Base-by-base conservation (phyloP, 2,888 invertebrate genomes). In the Microplitis manilae region DNA sequence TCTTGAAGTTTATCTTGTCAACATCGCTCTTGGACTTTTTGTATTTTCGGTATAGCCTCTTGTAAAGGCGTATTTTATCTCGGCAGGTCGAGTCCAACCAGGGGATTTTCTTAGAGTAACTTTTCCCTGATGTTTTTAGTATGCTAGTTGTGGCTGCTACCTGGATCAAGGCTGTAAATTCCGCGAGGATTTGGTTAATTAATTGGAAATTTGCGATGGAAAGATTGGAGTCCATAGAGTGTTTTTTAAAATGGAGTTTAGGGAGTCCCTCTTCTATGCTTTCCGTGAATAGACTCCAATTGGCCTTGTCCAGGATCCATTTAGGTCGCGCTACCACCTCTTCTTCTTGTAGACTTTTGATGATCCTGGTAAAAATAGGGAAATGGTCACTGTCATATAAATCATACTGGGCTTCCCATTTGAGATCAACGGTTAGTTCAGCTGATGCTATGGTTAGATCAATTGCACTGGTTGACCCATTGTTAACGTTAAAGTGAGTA, bases 261-360 rank as follows among this genome's bases (percentile, higher is more conserved):
- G 7, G 17, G 6, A 41, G 20, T 38, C 5, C 1, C 8, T 15
- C 8, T 6, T 5, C 41, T 17, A 17, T 39, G 6, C 1, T 1
- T 1, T 8, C 17, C 41, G 8, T 30, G 1, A 67, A 41, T 9
- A 64, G 15, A 6, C 17, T 13, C 81, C 80, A 82, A 15, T 83
- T 69, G 5, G 81, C 79, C 75, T 81, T 78, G n/a, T 77, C 61
- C 7, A 80, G 73, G 39, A 73, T 79, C 80, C 82, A 83, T 20
- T 59, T 81, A 7, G 2, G 41, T 5, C 38, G n/a, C 1, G 38
- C 62, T 4, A 7, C 30, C 17, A 38, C 39, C n/a, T 38, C 8
- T 1, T 15, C 38, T 8, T 6, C 6, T 8, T 59, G 9, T 15
- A 67, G 41, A 7, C 5, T 15, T 9, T 60, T 60, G 1, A 13